Base-by-base conservation (phyloP, 2,888 invertebrate species). In the Automeris io region DNA sequence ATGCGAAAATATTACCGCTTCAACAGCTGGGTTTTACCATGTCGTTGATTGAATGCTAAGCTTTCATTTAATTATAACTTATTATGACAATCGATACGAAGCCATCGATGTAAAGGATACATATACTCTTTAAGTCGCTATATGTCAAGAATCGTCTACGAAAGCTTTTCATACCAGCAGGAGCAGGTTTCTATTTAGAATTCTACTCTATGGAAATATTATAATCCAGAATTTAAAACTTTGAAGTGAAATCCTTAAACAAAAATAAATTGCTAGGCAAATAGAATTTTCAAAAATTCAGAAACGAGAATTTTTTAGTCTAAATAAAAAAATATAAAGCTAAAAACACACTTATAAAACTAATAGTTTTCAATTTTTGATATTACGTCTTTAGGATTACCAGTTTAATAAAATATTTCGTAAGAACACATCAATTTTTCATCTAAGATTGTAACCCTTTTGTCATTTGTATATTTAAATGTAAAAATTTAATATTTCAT, bases 171-270 rank as follows among this genome's bases (percentile, higher is more conserved):
- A 16, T 29, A 39, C 37, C 11, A 29, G 35, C 21, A 13, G 22
- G 13, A 26, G 26, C 26, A 3, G 6, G 16, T 7, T n/a, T n/a
- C n/a, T n/a, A n/a, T n/a, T 29, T 16, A 16, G 8, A 5, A 7
- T 29, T n/a, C 29, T 11, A 33, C 42, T 32, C 33, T 26, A 23
- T 9, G 29, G 34, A 39, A 19, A 11, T 21, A 41, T n/a, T n/a
- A n/a, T n/a, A n/a, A n/a, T n/a, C n/a, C n/a, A n/a, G n/a, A n/a
- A n/a, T n/a, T n/a, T n/a, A n/a, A n/a, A n/a, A n/a, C n/a, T 9
- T 29, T 16, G 7, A 13, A 16, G 8, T 29, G 2, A 16, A 16
- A n/a, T 29, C 29, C 2, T 29, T 16, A 7, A 13, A 6, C 2
- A 26, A 13, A n/a, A n/a, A n/a, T n/a, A n/a, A n/a, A n/a, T n/a